Conservation (phyloP, 2,113 vertebrate species). For the Ailuropoda melanoleuca region DNA sequence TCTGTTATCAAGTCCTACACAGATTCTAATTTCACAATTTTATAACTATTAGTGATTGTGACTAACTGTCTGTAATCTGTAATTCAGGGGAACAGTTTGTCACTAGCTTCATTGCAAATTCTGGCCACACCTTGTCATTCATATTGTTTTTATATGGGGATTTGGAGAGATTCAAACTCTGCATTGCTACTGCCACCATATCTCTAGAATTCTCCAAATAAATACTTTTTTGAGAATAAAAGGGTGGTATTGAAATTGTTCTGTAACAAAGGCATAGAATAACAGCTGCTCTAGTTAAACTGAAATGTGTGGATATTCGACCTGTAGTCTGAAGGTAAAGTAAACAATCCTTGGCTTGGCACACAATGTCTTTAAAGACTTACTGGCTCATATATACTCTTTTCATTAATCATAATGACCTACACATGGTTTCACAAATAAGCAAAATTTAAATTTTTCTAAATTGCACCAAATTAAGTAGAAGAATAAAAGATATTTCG, state of each 20-base stretch:
- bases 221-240: neutral
- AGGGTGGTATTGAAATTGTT: neutral
- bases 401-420: neutral
- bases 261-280: neutral
- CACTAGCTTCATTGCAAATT: neutral
- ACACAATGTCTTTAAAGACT: neutral
- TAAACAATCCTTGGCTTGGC: neutral
- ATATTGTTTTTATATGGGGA: neutral
- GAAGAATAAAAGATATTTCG: neutral
- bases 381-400: neutral
- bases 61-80: neutral
- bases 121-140: neutral
- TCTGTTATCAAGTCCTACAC: neutral
- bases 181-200: neutral
- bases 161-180: neutral
- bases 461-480: neutral
- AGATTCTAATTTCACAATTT: neutral
- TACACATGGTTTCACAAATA: neutral
- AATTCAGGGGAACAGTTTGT: neutral
- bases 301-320: neutral
- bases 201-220: neutral
- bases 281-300: neutral
- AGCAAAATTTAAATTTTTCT: neutral
- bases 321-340: neutral
- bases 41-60: neutral